Base-by-base conservation (phyloP, 2,113 vertebrate species). In the Oriolus oriolus region DNA sequence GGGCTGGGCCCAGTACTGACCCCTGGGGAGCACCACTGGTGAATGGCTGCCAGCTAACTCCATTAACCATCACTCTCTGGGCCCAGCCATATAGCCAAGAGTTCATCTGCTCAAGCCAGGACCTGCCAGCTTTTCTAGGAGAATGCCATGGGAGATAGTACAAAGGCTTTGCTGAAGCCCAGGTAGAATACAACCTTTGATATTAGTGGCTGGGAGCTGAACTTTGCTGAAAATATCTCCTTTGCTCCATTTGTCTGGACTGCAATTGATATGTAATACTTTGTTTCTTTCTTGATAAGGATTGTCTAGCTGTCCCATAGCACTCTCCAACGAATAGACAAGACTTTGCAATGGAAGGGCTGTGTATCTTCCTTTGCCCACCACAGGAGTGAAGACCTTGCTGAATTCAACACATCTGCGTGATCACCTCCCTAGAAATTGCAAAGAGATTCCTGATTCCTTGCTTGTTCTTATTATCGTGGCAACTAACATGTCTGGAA, bases 51-150 rank as follows among this genome's bases (percentile, higher is more conserved):
- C 31, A 4, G 0, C 39, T 14, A 18, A 18, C 61, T n/a, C 30
- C 16, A 12, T 53, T 18, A 6, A 27, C 15, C 26, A 27, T 5
- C 11, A 35, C 7, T 21, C 20, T n/a, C 54, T 16, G 17, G 27
- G 17, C 11, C 21, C 1, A 0, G 26, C 30, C 6, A 4, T 7
- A 17, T 12, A 19, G 20, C 5, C 26, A 13, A 42, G 5, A 22
- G 2, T 12, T 35, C 18, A 31, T n/a, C 54, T 18, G 8, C 49
- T 11, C 41, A 69, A 23, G 41, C 10, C 27, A 16, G 6, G 10
- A 27, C 15, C 70, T 49, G 9, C 4, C 70, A 47, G 21, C 21
- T 69, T 76, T 47, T 49, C 21, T 26, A 49, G 47, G 18, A 61
- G n/a, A 42, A 35, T 47, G 8, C 30, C 24, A 16, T 16, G 16